Evolutionary conservation across 2,797 vertebrate genomes (phyloP), one percentile per base, ranked within the genome.

Genomic region (Scleropages formosus): DNA sequence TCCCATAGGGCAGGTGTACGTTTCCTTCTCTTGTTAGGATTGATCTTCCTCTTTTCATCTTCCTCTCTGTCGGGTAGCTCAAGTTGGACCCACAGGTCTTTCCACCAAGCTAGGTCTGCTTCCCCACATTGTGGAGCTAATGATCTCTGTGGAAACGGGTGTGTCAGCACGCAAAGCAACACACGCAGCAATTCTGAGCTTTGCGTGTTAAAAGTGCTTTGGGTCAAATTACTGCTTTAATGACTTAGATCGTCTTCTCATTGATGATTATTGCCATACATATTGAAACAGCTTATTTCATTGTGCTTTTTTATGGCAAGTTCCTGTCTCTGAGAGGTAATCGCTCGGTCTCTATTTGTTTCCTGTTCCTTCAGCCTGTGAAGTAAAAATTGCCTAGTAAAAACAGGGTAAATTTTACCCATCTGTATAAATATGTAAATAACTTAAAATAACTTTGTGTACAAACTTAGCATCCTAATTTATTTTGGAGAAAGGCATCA

Each of bases 11-110:
- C 53, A 12, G 12, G 24, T 22, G 65, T 18, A 8, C 65, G 15
- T 12, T 47, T 44, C 65, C 46, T 47, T 13, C 44, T 4, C 9
- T 68, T 46, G 4, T 16, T 16, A 16, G 18, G 31, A 8, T 12
- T 1, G 27, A n/a, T 24, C 22, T 15, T n/a, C n/a, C 46, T 4
- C 65, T 51, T 51, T 24, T 26, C 18, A 56, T 56, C 61, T 15
- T 24, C 13, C 4, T 64, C 26, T 15, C 62, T 4, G 26, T 27
- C 27, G 62, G 62, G 24, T 27, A 20, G 62, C 20, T 64, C 9
- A 24, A 26, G 81, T 67, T 74, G 69, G 75, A 68, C 75, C 77
- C 11, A 77, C 78, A 82, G 85, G 79, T 53, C 27, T 75, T 81
- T 84, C 81, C 44, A 13, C 62, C 58, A 27, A 51, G 71, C 79